phyloP scores from a whole-genome alignment of 2,888 invertebrate genomes.

The Drosophila neonasuta region DNA sequence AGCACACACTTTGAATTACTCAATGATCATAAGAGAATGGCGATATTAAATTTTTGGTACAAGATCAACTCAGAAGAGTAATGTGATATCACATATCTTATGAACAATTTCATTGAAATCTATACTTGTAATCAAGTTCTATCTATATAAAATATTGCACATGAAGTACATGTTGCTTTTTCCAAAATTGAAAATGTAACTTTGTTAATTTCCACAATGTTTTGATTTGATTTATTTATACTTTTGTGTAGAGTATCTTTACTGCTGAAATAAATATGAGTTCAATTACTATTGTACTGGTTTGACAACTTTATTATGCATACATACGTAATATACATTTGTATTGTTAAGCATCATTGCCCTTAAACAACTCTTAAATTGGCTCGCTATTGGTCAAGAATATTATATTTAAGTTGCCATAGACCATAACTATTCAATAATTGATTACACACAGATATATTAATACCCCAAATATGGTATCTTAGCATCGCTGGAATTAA shows the following conservation, averaged over 20 bases:
- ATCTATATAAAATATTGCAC: too few relatives aligned
- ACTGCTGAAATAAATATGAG: not conserved
- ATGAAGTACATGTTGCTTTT: too few relatives aligned
- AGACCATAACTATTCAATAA: not conserved
- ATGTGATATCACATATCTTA: constrained; percentile 18
- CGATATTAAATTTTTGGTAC: constrained; percentile 7
- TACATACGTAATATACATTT: not conserved
- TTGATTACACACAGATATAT: too few relatives aligned
- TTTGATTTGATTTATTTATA: not conserved
- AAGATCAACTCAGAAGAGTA: constrained; percentile 21
- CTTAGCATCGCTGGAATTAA: not conserved
- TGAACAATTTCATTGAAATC: too few relatives aligned
- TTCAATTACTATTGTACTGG: not conserved
- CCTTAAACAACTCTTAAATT: not conserved
- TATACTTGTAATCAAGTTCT: too few relatives aligned
- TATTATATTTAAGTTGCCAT: not conserved
- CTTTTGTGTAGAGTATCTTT: not conserved
- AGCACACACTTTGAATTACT: not conserved
- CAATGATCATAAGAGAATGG: constrained; percentile 4
- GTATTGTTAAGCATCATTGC: constrained; percentile 42
- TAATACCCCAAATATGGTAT: not conserved
- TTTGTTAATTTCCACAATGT: too few relatives aligned
- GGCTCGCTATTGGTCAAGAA: not conserved
- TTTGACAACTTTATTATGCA: not conserved
- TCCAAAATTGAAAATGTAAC: too few relatives aligned